Evolutionary conservation across 1,140 invertebrate species (phyloP), one percentile per base, ranked within the genome.

Genomic region (Micrasema longulum): DNA sequence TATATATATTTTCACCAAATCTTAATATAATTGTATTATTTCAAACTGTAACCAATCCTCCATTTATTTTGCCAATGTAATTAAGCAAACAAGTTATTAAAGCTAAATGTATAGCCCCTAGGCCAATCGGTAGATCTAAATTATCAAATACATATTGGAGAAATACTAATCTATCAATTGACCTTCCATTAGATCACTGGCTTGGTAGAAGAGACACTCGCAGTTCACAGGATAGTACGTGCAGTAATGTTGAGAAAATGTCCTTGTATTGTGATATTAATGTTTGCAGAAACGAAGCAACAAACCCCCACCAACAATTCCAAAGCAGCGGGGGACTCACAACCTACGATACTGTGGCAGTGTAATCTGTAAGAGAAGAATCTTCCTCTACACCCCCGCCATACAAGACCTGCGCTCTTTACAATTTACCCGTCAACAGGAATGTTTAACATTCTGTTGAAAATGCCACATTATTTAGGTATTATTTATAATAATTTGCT

Each of bases 271-370:
- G 48, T 7, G 1, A 16, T 67, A 16, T 35, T 81, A n/a, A n/a
- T n/a, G n/a, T n/a, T 88, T 89, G 66, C 89, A 94, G 93, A 94
- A 93, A 94, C 92, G 92, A 95, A 94, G 91, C 88, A 88, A 87
- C 89, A 90, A 88, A 86, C 90, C 86, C 82, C 87, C 88, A 90
- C 87, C 90, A 92, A 88, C 82, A 87, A 83, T 83, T 83, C 80
- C 83, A 84, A 82, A 87, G 88, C 85, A 86, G 89, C 87, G 89
- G 91, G 88, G 92, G 93, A 92, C 90, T 95, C 92, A 94, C 94
- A 94, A 91, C 94, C 92, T 95, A 95, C 92, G 93, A 95, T 94
- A 95, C 93, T 93, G 91, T 95, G 93, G 93, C 93, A 94, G 93
- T 95, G 92, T 95, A 95, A 95, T 89, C 90, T 95, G 90, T 95